Percentiles rank a stretch among this genome's conserved stretches.
Conservation (phyloP, 1,140 invertebrate species). For the Anthonomus grandis region DNA sequence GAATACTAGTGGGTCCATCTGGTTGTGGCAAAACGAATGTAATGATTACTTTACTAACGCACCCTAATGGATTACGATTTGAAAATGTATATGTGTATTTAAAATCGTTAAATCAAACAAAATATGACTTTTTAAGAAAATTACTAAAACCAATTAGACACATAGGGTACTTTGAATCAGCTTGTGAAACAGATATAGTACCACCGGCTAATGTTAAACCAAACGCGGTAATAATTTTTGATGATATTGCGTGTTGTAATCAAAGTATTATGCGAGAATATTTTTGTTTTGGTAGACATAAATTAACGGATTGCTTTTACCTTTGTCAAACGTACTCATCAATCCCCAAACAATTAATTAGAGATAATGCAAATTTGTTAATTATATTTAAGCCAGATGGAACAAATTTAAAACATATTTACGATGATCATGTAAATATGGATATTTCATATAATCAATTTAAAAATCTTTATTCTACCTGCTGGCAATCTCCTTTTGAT, state of each 20-base stretch:
- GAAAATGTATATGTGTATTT: constrained; percentile 49
- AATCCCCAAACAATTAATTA: constrained; percentile 48
- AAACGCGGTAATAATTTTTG: constrained; percentile 46
- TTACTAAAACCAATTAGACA: constrained; percentile 36
- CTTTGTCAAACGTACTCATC: constrained; percentile 45
- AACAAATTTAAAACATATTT: constrained; percentile 48
- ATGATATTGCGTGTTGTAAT: constrained; percentile 44
- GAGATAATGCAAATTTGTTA: constrained; percentile 48
- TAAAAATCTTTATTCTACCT: constrained; percentile 38
- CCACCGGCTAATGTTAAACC: constrained; percentile 25
- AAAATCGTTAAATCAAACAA: constrained; percentile 45
- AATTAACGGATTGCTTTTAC: constrained; percentile 43
- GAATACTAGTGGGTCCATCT: constrained; percentile 37
- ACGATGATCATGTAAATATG: constrained; percentile 44
- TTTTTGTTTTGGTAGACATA: constrained; percentile 45
- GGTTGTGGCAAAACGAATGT: constrained; percentile 48
- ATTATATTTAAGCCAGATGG: constrained; percentile 48
- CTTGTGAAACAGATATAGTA: constrained; percentile 36
- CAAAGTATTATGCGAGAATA: constrained; percentile 44
- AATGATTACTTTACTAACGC: constrained; percentile 37
- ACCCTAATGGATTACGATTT: constrained; percentile 44
- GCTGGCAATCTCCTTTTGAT: constrained; percentile 37
- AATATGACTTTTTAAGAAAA: constrained; percentile 40
- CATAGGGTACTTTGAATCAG: constrained; percentile 35
- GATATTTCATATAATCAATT: constrained; percentile 45